Percentiles rank a stretch among this genome's conserved stretches.
These are phyloP conservation scores for Callaeas wilsoni DNA, from an alignment of 2,113 vertebrate genomes.

Conservation along the genomic window DNA sequence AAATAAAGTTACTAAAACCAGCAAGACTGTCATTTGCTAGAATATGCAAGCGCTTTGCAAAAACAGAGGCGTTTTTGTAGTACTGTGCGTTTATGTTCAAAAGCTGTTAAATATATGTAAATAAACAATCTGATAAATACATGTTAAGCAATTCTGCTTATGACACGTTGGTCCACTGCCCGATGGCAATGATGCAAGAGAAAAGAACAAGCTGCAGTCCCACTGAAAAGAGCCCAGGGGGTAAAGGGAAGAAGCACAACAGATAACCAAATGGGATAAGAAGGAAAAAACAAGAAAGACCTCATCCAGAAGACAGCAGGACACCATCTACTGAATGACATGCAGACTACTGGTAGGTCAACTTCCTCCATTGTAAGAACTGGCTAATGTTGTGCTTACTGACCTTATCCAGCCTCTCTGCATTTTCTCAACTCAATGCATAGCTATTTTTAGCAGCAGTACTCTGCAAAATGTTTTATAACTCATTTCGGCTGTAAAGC, in stretches of 20 bases:
- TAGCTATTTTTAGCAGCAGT: constrained; percentile 58
- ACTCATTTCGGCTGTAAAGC: constrained; percentile 29
- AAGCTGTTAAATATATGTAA: background rate
- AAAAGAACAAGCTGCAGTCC: background rate
- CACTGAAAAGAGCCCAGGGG: background rate
- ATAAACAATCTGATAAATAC: background rate
- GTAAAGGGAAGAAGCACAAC: background rate
- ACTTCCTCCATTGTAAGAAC: background rate
- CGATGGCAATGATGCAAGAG: background rate
- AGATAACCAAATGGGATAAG: background rate
- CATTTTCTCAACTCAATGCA: constrained; percentile 21
- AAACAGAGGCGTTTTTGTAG: background rate
- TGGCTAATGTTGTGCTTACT: background rate
- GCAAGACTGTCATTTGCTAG: background rate
- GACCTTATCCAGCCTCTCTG: constrained; percentile 10
- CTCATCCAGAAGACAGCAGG: background rate
- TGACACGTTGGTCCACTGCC: background rate
- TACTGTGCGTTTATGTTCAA: background rate
- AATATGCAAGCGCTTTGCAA: background rate
- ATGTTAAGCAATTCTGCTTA: background rate
- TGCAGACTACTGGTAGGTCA: background rate
- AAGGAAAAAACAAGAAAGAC: background rate
- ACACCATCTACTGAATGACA: background rate
- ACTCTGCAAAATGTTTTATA: constrained; percentile 49
- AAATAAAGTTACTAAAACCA: background rate